Evolutionary conservation across 1,140 invertebrate genomes (phyloP).

Genomic region (Saccostrea echinata): DNA sequence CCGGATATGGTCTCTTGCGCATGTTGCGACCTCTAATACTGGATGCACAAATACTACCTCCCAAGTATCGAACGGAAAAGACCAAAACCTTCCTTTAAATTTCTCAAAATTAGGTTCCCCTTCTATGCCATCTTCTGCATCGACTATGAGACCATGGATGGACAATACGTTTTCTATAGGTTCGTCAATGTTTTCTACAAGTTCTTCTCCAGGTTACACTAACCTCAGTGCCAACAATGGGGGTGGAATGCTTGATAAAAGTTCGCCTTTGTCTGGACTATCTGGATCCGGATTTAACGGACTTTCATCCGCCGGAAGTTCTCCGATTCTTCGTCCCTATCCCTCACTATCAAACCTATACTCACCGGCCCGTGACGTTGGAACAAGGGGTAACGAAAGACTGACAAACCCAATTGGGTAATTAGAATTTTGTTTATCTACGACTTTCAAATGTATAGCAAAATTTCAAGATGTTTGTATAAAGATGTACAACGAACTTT

Average conservation of each 20-base stretch:
- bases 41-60: slow-evolving; percentile 55
- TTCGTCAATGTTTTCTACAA: slow-evolving; percentile 54
- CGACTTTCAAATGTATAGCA: background rate
- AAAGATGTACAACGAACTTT: slow-evolving; percentile 23
- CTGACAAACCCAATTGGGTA: slow-evolving; percentile 44
- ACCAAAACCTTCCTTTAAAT: slow-evolving; percentile 56
- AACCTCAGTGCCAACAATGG: slow-evolving; percentile 44
- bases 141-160: slow-evolving; percentile 56
- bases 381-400: slow-evolving; percentile 45
- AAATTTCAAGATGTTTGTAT: background rate
- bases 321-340: slow-evolving; percentile 52
- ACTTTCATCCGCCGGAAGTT: slow-evolving; percentile 49
- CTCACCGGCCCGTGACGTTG: slow-evolving; percentile 50
- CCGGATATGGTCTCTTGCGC: slow-evolving; percentile 98
- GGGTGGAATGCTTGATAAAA: slow-evolving; percentile 45
- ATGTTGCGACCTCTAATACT: slow-evolving; percentile 95
- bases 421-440: slow-evolving; percentile 3
- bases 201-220: slow-evolving; percentile 51
- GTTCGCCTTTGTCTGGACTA: slow-evolving; percentile 29
- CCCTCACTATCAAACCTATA: slow-evolving; percentile 55
- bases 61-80: slow-evolving; percentile 41
- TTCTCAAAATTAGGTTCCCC: slow-evolving; percentile 55
- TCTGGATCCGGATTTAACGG: slow-evolving; percentile 52
- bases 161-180: slow-evolving; percentile 55
- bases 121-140: slow-evolving; percentile 46